Conservation (phyloP, 1,140 invertebrate species). For the Ceratina japonica region DNA sequence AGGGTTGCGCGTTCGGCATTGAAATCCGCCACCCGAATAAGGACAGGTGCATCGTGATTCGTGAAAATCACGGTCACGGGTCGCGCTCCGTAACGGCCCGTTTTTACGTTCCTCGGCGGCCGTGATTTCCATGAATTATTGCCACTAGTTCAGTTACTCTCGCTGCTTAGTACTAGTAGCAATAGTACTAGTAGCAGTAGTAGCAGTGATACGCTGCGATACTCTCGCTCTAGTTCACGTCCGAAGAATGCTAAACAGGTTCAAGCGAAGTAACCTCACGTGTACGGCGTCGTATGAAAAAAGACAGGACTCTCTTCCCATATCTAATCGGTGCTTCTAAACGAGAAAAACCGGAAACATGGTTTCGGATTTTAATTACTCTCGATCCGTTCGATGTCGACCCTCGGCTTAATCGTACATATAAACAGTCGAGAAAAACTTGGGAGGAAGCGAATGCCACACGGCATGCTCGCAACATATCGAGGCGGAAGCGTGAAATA, state of each 20-base stretch:
- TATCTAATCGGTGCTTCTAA: not conserved
- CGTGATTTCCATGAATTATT: not conserved
- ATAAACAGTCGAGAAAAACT: not conserved
- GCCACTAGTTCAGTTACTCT: too few relatives aligned
- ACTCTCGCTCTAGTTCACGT: too few relatives aligned
- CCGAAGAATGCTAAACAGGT: constrained; percentile 12
- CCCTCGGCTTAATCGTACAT: too few relatives aligned
- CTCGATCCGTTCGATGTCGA: not conserved
- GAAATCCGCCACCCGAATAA: constrained; percentile 40
- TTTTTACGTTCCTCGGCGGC: constrained; percentile 12
- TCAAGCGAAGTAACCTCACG: not conserved
- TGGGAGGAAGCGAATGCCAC: not conserved
- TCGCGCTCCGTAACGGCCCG: not conserved
- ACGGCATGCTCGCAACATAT: not conserved
- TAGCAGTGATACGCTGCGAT: too few relatives aligned
- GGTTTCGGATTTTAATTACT: not conserved
- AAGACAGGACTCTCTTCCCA: not conserved
- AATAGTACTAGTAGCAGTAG: too few relatives aligned
- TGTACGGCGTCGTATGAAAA: not conserved
- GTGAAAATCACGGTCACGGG: constrained; percentile 38
- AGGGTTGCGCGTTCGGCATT: constrained; percentile 29
- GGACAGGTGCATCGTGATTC: constrained; percentile 59
- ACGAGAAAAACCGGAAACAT: not conserved
- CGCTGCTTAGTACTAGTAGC: too few relatives aligned
- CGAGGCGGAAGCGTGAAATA: constrained; percentile 14